phyloP scores from a whole-genome alignment of 2,888 invertebrate species.

The Tanaodytes sp. region DNA sequence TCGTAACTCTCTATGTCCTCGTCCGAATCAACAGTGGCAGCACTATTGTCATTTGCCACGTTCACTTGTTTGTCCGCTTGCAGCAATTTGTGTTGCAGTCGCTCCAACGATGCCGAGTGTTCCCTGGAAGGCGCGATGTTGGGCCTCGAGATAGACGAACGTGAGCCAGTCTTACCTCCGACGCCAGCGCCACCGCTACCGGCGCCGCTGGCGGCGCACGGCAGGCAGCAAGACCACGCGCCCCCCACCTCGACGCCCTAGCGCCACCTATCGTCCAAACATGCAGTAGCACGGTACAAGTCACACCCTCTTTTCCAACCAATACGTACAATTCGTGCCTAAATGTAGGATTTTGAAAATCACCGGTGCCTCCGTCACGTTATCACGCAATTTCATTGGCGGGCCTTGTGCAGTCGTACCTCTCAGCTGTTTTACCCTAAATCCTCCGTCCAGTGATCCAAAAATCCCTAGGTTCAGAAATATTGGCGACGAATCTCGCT shows the following conservation, averaged over 20 bases:
- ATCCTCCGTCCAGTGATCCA: no score
- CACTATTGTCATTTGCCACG: constrained; percentile 59
- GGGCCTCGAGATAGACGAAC: constrained; percentile 74
- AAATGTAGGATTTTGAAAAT: no score
- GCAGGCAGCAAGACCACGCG: constrained; percentile 74
- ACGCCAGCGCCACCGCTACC: constrained; percentile 71
- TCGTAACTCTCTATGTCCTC: constrained; percentile 64
- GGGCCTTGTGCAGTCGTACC: no score
- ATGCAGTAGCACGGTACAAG: no score
- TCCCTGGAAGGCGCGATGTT: constrained; percentile 77
- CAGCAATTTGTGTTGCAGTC: constrained; percentile 61
- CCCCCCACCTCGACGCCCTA: constrained; percentile 75
- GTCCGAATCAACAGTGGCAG: constrained; percentile 64
- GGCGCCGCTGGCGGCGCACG: constrained; percentile 75
- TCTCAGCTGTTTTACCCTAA: no score
- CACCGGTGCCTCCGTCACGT: no score
- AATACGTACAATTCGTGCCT: no score
- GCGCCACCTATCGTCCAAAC: constrained; percentile 64
- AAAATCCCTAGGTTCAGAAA: no score
- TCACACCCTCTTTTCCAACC: no score
- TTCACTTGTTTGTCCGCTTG: constrained; percentile 59
- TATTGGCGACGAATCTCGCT: no score
- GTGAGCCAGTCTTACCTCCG: constrained; percentile 58
- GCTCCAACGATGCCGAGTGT: constrained; percentile 67
- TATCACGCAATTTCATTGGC: no score